Evolutionary conservation across 2,797 vertebrate species (phyloP), one percentile per base, ranked within the genome.

Genomic region (Harpagifer antarcticus): DNA sequence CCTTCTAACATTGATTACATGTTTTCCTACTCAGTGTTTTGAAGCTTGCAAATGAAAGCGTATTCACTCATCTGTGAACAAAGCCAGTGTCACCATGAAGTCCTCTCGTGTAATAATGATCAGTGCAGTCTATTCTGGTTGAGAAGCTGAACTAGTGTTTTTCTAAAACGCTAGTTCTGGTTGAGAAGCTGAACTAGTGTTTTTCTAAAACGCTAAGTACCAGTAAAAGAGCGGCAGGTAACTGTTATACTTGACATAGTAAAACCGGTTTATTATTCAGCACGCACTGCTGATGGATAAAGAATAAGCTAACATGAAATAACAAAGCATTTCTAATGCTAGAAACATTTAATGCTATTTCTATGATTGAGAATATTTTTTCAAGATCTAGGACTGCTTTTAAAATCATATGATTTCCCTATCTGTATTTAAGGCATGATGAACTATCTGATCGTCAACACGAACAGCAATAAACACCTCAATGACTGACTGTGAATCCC

Each of bases 401-500:
- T 79, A 19, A 67, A 71, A 50, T 57, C 70, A 67, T 68, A 68
- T 59, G 23, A 65, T 72, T 76, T 67, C 57, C 53, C 37, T 60
- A 60, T 72, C 48, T 81, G 69, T 85, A 76, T 88, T 66, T 71
- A 74, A 78, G 61, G 86, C 86, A 83, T 88, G 77, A 82, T 70
- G 56, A 76, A 56, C 62, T 86, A 84, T 71, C 76, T 89, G 84
- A 72, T 88, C 74, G 76, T 91, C 66, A 65, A 87, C 73, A 75
- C 86, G 52, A 87, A 81, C 63, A 74, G 69, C 88, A 91, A 92
- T 94, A 92, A 94, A 93, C 61, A 83, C 64, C 54, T 79, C 44
- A 76, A 45, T 81, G 84, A 89, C 72, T 80, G 76, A 85, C 49
- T 78, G 64, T 78, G 64, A 78, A 48, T 66, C 4, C 3, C 9